These are phyloP conservation scores for Saccostrea echinata DNA, from an alignment of 1,140 invertebrate genomes.

Conservation along the genomic window DNA sequence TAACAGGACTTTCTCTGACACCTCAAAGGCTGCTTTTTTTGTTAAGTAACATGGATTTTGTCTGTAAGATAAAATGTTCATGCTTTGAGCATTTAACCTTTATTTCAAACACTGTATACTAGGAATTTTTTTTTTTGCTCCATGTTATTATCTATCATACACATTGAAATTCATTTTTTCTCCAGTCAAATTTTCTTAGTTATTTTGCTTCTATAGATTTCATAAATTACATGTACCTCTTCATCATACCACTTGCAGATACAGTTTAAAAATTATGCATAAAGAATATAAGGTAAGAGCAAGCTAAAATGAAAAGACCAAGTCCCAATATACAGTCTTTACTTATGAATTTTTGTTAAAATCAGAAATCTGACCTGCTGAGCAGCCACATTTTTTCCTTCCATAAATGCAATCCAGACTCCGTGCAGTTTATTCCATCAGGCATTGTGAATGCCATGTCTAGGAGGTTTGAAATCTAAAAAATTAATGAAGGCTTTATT, in stretches of 20 bases:
- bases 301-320: too few species aligned
- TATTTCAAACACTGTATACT: not conserved
- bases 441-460: constrained; percentile 41
- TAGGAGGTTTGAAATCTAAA: constrained; percentile 55
- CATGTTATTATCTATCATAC: too few species aligned
- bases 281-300: too few species aligned
- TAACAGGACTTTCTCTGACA: constrained; percentile 21
- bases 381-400: constrained; percentile 56
- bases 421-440: constrained; percentile 22
- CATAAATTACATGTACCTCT: too few species aligned
- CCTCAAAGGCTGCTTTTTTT: constrained; percentile 53
- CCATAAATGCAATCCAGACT: constrained; percentile 39
- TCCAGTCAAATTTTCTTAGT: too few species aligned
- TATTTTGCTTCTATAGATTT: too few species aligned
- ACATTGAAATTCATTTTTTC: too few species aligned
- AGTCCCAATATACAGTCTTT: too few species aligned
- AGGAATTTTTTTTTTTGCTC: not conserved
- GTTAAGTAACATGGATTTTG: constrained; percentile 52
- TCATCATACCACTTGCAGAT: too few species aligned
- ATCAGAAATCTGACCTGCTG: constrained; percentile 47
- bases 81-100: too few species aligned
- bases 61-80: constrained; percentile 44
- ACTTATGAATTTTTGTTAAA: too few species aligned
- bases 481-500: not conserved
- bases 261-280: too few species aligned